Base-by-base conservation (phyloP, 2,797 vertebrate genomes). In the Streptopelia turtur region DNA sequence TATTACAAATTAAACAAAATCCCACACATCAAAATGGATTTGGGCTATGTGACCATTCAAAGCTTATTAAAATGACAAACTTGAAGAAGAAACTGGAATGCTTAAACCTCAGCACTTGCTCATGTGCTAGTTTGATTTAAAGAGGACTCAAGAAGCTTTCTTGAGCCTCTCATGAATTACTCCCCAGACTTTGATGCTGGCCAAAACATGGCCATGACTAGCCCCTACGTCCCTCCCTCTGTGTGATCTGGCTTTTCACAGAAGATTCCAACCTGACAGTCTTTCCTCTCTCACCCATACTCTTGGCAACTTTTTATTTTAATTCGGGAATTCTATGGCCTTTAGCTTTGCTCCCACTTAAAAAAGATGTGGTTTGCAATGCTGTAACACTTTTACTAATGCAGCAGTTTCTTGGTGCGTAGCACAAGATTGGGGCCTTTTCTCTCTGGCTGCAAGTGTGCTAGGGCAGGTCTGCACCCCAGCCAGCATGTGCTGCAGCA, bases 1-100 rank as follows among this genome's bases (percentile, higher is more conserved):
- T 82, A 80, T 68, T 93, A 24, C 45, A 77, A 90, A 66, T 57
- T 87, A 93, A 72, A 94, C 78, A 80, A 87, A 93, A 91, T 65
- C 74, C 52, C 84, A 33, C 64, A 80, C 27, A 63, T 55, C 47
- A 65, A 87, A 93, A 80, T 68, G 45, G 76, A 85, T 83, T 92
- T 92, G 66, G 56, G 37, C 60, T 87, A 30, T 68, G 70, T 89
- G 68, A 83, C 45, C 80, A 83, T 74, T 90, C 75, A 77, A 89
- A 92, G 49, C 56, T 66, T 88, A 77, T 84, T 79, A 89, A 92
- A 89, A 89, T 68, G 20, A 74, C 41, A 84, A 86, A 71, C n/a
- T 61, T 18, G 17, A 90, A 92, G 78, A 76, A 80, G 74, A 65
- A 94, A 20, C 25, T 87, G 64, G 50, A 94, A 94, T 64, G 41